phyloP scores from a whole-genome alignment of 2,113 vertebrate species.

The Anoplopoma fimbria region DNA sequence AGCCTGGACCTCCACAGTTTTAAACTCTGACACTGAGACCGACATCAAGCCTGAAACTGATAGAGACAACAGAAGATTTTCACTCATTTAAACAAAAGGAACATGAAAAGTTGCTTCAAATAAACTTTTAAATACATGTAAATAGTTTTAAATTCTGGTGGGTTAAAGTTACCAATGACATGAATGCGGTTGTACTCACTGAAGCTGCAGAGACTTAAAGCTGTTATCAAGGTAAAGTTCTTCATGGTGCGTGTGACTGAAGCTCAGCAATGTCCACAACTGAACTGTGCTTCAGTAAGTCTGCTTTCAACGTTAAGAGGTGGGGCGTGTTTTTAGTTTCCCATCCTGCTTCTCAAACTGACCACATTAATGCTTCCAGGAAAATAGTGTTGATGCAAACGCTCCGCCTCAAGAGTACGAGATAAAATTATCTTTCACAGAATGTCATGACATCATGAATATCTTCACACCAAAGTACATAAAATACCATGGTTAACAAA shows the following conservation, averaged over 20 bases:
- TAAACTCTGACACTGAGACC: not conserved
- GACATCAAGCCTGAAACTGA: slow-evolving; percentile 33
- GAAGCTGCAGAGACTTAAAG: not conserved
- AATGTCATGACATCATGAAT: not conserved
- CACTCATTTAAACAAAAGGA: too few relatives aligned
- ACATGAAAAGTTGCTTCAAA: too few relatives aligned
- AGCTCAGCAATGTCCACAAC: not conserved
- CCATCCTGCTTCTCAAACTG: not conserved
- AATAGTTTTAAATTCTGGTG: not conserved
- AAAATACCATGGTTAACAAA: not conserved
- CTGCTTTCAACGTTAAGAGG: not conserved
- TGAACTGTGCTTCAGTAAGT: slow-evolving; percentile 16
- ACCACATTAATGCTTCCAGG: not conserved
- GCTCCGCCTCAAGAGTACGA: not conserved
- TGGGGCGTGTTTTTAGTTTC: not conserved
- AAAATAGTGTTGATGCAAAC: not conserved
- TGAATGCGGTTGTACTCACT: not conserved
- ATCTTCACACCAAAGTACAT: too few relatives aligned
- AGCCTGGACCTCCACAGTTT: not conserved
- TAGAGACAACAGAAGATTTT: not conserved
- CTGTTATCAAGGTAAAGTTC: not conserved
- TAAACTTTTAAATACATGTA: too few relatives aligned
- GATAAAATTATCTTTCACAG: not conserved
- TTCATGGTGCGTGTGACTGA: not conserved
- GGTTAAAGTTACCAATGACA: not conserved